These are phyloP conservation scores for Paelopatides confundens DNA, from an alignment of 53 echinoderm and acorn worm genomes.

Conservation along the genomic window DNA sequence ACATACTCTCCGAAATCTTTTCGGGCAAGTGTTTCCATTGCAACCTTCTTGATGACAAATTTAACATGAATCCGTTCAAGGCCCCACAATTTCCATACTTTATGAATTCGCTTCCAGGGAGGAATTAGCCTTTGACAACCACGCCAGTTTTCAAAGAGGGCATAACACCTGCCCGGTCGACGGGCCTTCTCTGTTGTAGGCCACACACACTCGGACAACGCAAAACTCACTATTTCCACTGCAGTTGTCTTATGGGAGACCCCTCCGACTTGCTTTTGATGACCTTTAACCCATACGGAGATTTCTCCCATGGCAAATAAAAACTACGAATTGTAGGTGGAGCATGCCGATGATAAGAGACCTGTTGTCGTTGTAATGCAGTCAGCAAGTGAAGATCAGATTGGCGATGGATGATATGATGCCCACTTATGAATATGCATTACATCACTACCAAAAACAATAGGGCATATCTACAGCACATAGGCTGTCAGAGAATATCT, in stretches of 20 bases:
- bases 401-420: no score
- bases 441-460: no score
- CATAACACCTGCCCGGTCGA: conserved; percentile 68
- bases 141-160: conserved; percentile 93
- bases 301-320: conserved; percentile 79
- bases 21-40: conserved; percentile 50
- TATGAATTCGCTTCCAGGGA: conserved; percentile 84
- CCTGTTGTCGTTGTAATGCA: not conserved
- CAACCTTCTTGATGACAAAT: conserved; percentile 82
- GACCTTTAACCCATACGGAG: conserved; percentile 89
- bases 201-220: conserved; percentile 72
- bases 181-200: conserved; percentile 62
- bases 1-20: conserved; percentile 40
- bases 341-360: conserved; percentile 32
- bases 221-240: conserved; percentile 75
- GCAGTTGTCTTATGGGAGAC: conserved; percentile 85
- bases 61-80: conserved; percentile 85
- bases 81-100: conserved; percentile 97
- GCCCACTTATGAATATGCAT: no score
- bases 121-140: conserved; percentile 89
- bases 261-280: conserved; percentile 83
- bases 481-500: no score
- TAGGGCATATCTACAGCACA: no score
- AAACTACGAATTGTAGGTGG: not conserved
- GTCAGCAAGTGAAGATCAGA: not conserved